Evolutionary conservation across 2,888 invertebrate species (phyloP).

Genomic region (Koerneria pararmatus): DNA sequence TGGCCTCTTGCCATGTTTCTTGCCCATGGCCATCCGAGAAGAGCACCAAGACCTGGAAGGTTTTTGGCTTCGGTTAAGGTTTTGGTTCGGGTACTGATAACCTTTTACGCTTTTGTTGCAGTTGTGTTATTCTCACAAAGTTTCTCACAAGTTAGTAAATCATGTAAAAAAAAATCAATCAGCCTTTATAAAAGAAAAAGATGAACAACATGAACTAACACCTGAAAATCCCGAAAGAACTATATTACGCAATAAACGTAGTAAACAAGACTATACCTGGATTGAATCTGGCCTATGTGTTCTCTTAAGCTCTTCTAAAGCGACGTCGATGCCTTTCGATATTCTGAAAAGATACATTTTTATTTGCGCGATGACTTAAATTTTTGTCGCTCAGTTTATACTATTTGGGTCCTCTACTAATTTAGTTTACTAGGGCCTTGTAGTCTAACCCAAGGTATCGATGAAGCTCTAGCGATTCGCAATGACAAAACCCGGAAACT

Average conservation of each 20-base stretch:
- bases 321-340: conserved; percentile 35
- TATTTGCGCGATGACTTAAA: conserved; percentile 31
- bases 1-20: conserved; percentile 32
- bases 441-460: no score
- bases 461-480: neutral
- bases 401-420: no score
- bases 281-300: conserved; percentile 13
- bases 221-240: neutral
- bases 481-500: no score
- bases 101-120: no score
- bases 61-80: no score
- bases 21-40: conserved; percentile 51
- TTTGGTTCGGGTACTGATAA: no score
- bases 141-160: neutral
- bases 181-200: no score
- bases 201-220: neutral
- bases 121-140: neutral
- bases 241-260: neutral
- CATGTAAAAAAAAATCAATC: no score
- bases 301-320: conserved; percentile 23
- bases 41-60: conserved; percentile 35
- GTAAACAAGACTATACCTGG: conserved; percentile 16
- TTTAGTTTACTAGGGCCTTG: no score
- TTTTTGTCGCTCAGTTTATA: no score
- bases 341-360: conserved; percentile 40